phyloP scores from a whole-genome alignment of 2,113 vertebrate genomes.

The Tetraodon nigroviridis region DNA sequence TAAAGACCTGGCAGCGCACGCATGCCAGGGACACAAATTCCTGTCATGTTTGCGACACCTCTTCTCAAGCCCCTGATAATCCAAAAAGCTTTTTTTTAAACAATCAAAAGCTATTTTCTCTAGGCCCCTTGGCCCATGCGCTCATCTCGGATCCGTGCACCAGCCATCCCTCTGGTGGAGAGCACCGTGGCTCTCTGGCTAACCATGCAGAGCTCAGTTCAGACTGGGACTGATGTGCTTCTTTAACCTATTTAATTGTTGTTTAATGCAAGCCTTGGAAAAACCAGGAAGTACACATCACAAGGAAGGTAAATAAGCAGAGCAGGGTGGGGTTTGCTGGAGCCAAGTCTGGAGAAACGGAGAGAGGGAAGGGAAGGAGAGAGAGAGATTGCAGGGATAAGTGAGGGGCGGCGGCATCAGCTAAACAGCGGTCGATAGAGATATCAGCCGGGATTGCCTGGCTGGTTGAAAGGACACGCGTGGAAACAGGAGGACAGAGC shows the following conservation, averaged over 20 bases:
- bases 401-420: slow-evolving; percentile 58
- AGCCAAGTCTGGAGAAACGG: slow-evolving; percentile 7
- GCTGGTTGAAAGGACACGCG: slow-evolving; percentile 70
- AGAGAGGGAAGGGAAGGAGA: slow-evolving; percentile 1
- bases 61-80: neutral
- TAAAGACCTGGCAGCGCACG: slow-evolving; percentile 23
- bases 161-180: slow-evolving; percentile 38
- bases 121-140: slow-evolving; percentile 17
- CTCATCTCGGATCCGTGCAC: slow-evolving; percentile 50
- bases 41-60: slow-evolving; percentile 35
- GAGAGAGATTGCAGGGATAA: slow-evolving; percentile 25
- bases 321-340: slow-evolving; percentile 4
- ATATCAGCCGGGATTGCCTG: slow-evolving; percentile 76
- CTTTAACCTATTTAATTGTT: no score
- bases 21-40: slow-evolving; percentile 36
- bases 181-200: slow-evolving; percentile 45
- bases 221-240: slow-evolving; percentile 33
- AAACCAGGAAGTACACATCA: slow-evolving; percentile 32
- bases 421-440: slow-evolving; percentile 76
- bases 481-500: slow-evolving; percentile 69
- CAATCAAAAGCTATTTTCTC: slow-evolving; percentile 35
- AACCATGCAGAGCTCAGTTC: slow-evolving; percentile 60
- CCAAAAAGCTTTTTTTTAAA: slow-evolving; percentile 12
- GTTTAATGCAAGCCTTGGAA: no score
- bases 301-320: slow-evolving; percentile 13